Conservation (phyloP, 2,797 vertebrate genomes). For the Myotis daubentonii region DNA sequence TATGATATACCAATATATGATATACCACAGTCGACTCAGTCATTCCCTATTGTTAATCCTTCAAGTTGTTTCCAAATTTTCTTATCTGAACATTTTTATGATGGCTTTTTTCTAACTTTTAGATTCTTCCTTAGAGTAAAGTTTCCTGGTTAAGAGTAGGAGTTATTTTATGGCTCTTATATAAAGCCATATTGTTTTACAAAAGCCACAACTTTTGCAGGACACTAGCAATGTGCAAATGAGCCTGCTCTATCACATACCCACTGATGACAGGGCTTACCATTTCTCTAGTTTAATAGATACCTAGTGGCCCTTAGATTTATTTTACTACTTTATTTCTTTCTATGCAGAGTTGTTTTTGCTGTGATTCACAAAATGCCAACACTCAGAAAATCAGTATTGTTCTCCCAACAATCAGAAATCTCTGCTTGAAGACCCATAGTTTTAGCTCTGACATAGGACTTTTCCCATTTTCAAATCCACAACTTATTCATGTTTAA, state of each 20-base stretch:
- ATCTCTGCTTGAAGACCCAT: neutral
- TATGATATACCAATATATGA: neutral
- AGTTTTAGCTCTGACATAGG: neutral
- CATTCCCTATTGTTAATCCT: neutral
- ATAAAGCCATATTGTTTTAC: neutral
- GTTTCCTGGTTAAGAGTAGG: neutral
- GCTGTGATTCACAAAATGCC: neutral
- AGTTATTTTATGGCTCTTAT: neutral
- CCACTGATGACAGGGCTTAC: accelerated
- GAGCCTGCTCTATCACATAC: neutral
- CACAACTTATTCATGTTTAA: neutral
- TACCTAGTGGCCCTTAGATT: neutral
- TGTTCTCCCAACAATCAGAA: neutral
- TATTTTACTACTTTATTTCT: neutral
- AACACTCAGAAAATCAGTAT: neutral
- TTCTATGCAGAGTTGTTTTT: neutral
- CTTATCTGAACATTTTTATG: neutral
- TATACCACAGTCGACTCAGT: neutral
- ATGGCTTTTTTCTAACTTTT: neutral
- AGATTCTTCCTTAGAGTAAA: neutral
- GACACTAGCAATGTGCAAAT: neutral
- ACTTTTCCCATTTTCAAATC: neutral
- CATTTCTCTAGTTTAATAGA: neutral
- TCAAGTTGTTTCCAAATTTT: conserved; percentile 5
- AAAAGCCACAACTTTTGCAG: neutral